Conservation (phyloP, 2,797 vertebrate species). For the Microctenopoma steveboyesi region DNA sequence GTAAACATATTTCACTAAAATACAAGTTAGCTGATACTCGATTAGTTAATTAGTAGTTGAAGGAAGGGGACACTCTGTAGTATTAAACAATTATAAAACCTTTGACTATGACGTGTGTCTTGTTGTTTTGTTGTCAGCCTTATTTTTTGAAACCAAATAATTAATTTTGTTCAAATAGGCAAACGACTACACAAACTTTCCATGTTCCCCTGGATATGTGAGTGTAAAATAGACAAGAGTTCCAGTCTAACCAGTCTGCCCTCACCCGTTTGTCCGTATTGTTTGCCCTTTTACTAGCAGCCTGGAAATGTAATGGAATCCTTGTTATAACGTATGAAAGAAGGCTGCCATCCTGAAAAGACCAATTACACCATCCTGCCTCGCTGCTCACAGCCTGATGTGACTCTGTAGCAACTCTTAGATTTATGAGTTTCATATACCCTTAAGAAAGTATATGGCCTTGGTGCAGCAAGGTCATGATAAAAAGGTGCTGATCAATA, state of each 20-base stretch:
- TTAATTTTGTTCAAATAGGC: not conserved
- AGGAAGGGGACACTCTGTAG: too few relatives aligned
- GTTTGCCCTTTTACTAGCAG: slow-evolving; percentile 16
- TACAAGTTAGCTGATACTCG: not conserved
- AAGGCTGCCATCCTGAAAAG: slow-evolving; percentile 66
- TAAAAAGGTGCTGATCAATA: slow-evolving; percentile 91
- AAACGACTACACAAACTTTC: not conserved
- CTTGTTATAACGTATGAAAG: slow-evolving; percentile 65
- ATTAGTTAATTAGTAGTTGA: too few relatives aligned
- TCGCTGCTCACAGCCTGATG: slow-evolving; percentile 54
- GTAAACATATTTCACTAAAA: not conserved
- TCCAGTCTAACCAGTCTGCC: not conserved
- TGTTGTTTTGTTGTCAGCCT: too few relatives aligned
- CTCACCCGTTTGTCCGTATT: not conserved
- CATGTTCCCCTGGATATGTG: not conserved
- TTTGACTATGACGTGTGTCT: not conserved
- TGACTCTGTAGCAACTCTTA: slow-evolving; percentile 77
- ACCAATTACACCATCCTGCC: slow-evolving; percentile 71
- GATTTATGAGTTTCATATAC: slow-evolving; percentile 91
- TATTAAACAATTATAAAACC: too few relatives aligned
- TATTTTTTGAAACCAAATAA: not conserved
- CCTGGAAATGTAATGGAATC: slow-evolving; percentile 63
- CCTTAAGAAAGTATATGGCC: slow-evolving; percentile 90
- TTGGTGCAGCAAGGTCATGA: slow-evolving; percentile 90
- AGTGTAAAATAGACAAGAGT: too few relatives aligned